Evolutionary conservation across 2,888 invertebrate genomes (phyloP).

Genomic region (Liopterus haemorrhoidalis): DNA sequence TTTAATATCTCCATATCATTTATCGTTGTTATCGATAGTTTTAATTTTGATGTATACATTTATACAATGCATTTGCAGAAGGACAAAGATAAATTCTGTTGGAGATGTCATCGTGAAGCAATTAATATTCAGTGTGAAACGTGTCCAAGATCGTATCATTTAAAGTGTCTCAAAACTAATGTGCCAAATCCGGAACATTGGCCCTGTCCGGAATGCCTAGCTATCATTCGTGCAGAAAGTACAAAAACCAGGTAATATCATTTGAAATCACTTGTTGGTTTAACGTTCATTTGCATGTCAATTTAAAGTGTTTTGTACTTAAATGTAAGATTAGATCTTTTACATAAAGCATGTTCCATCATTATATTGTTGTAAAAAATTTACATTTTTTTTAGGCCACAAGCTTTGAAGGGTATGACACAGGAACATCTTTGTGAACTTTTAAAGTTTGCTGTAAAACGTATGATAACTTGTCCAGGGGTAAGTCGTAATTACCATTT

Average conservation of each 20-base stretch:
- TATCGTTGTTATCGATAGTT: too few relatives aligned
- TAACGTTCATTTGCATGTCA: background rate
- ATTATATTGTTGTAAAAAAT: background rate
- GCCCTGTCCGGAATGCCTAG: slow-evolving; percentile 84
- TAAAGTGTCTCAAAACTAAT: slow-evolving; percentile 61
- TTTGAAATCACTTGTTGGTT: background rate
- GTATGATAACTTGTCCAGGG: slow-evolving; percentile 75
- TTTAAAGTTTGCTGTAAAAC: slow-evolving; percentile 69
- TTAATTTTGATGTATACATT: too few relatives aligned
- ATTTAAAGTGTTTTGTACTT: slow-evolving; percentile 3
- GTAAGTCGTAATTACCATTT: slow-evolving; percentile 57
- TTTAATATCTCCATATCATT: too few relatives aligned
- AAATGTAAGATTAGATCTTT: slow-evolving; percentile 1
- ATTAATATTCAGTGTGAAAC: slow-evolving; percentile 65
- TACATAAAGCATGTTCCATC: background rate
- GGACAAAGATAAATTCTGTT: slow-evolving; percentile 75
- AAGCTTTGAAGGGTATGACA: slow-evolving; percentile 65
- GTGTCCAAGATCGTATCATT: slow-evolving; percentile 81
- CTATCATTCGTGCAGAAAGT: slow-evolving; percentile 65
- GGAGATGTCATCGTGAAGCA: slow-evolving; percentile 79
- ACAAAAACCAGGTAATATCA: slow-evolving; percentile 56
- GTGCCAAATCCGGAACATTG: slow-evolving; percentile 55
- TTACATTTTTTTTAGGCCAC: slow-evolving; percentile 49
- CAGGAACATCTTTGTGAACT: slow-evolving; percentile 71
- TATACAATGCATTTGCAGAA: too few relatives aligned